Percentiles rank a stretch among this genome's conserved stretches.
Evolutionary conservation across 2,888 invertebrate species (phyloP).

Genomic region (Epistrophe eligans): DNA sequence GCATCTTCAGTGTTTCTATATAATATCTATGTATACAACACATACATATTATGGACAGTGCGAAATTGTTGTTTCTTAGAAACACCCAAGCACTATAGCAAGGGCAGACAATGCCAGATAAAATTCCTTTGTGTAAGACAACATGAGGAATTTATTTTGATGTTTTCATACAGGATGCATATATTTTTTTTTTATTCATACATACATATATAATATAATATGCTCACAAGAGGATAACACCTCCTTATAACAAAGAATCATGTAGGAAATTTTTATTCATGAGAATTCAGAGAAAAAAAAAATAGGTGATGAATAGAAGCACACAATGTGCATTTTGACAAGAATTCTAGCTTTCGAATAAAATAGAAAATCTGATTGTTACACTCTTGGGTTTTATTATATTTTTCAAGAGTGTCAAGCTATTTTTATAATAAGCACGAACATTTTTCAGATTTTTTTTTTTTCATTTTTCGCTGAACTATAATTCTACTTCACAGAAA

Average conservation of each 20-base stretch:
- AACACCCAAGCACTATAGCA: not conserved
- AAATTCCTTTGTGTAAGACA: slow-evolving; percentile 23
- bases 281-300: not conserved
- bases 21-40: not conserved
- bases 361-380: slow-evolving; percentile 2
- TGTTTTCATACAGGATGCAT: slow-evolving; percentile 10
- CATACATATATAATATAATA: not conserved
- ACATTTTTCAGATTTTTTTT: not conserved
- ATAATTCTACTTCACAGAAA: not conserved
- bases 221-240: not conserved
- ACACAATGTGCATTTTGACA: slow-evolving; percentile 11
- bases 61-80: not conserved
- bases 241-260: not conserved
- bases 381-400: not conserved
- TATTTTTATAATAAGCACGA: not conserved
- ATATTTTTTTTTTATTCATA: not conserved
- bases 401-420: not conserved
- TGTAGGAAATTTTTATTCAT: not conserved
- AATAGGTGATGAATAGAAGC: not conserved
- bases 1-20: not conserved
- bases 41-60: not conserved
- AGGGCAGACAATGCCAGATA: not conserved
- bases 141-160: slow-evolving; percentile 28
- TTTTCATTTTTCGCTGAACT: no score
- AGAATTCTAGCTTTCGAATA: not conserved